Evolutionary conservation across 2,797 vertebrate genomes (phyloP).

Genomic region (Petrocephalus schoutedeni): DNA sequence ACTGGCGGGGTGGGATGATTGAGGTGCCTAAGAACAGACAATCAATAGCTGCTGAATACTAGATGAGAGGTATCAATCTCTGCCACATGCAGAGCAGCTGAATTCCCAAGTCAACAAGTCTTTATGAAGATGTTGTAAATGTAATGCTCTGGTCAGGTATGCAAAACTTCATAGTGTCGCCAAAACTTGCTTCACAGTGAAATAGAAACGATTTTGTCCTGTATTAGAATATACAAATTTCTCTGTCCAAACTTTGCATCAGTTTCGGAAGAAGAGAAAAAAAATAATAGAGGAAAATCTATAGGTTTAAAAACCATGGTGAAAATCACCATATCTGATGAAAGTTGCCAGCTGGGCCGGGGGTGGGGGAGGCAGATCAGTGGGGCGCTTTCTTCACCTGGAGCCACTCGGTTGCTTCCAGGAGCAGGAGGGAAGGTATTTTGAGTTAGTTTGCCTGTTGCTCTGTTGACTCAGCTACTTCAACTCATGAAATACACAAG

Average conservation of each 20-base stretch:
- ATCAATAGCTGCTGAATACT: not conserved
- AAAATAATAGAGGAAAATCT: slow-evolving; percentile 35
- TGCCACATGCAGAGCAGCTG: not conserved
- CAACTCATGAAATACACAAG: slow-evolving; percentile 39
- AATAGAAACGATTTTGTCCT: not conserved
- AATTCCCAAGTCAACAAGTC: not conserved
- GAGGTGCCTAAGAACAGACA: not conserved
- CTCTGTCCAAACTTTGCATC: not conserved
- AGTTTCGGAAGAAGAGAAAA: not conserved
- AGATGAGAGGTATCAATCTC: not conserved
- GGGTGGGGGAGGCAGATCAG: not conserved
- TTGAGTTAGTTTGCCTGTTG: slow-evolving; percentile 36
- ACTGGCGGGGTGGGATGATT: not conserved
- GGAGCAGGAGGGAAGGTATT: slow-evolving; percentile 18
- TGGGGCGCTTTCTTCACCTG: not conserved
- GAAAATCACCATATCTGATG: slow-evolving; percentile 26
- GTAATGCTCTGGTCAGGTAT: not conserved
- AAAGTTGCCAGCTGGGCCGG: slow-evolving; percentile 11
- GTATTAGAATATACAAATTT: not conserved
- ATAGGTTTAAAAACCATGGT: slow-evolving; percentile 22
- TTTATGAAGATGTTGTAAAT: not conserved
- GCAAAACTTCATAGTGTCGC: not conserved
- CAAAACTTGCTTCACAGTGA: not conserved
- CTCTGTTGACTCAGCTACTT: slow-evolving; percentile 49
- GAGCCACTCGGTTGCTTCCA: slow-evolving; percentile 18